Percentiles rank a stretch among this genome's conserved stretches.
phyloP scores from a whole-genome alignment of 92 coral and sea anemone species.

The Heliopora coerulea region DNA sequence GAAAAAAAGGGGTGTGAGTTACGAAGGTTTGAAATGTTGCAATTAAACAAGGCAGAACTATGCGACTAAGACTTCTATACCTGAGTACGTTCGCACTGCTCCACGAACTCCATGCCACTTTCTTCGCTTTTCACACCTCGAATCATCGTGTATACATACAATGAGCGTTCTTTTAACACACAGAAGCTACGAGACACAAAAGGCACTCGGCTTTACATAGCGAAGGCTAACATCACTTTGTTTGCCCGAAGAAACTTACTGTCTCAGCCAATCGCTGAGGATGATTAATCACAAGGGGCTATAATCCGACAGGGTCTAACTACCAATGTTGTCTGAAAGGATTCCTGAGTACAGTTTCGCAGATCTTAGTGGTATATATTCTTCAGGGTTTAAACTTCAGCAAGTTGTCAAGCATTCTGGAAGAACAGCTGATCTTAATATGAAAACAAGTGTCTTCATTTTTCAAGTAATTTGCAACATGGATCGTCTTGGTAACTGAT shows the following conservation, averaged over 20 bases:
- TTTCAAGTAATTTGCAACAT: too few relatives aligned
- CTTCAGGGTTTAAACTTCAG: too few relatives aligned
- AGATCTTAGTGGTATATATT: too few relatives aligned
- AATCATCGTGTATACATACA: not conserved
- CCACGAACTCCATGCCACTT: slow-evolving; percentile 17
- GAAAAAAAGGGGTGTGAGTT: slow-evolving; percentile 95
- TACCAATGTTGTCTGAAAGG: too few relatives aligned
- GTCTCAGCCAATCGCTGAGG: slow-evolving; percentile 1
- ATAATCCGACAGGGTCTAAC: too few relatives aligned
- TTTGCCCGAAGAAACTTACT: not conserved
- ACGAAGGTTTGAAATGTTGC: slow-evolving; percentile 50
- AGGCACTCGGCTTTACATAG: slow-evolving; percentile 15
- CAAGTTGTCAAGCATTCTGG: too few relatives aligned
- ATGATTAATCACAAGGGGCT: too few relatives aligned
- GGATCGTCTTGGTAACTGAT: too few relatives aligned
- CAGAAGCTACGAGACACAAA: slow-evolving; percentile 16
- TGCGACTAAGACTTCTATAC: not conserved
- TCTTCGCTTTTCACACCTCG: slow-evolving; percentile 28
- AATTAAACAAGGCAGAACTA: slow-evolving; percentile 26
- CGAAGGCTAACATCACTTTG: not conserved
- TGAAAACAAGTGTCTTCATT: too few relatives aligned
- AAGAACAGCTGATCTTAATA: too few relatives aligned
- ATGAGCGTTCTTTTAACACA: not conserved
- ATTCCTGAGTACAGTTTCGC: too few relatives aligned
- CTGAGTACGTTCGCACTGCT: slow-evolving; percentile 17